Base-by-base conservation (phyloP, 2,113 vertebrate species). In the Thomomys bottae region DNA sequence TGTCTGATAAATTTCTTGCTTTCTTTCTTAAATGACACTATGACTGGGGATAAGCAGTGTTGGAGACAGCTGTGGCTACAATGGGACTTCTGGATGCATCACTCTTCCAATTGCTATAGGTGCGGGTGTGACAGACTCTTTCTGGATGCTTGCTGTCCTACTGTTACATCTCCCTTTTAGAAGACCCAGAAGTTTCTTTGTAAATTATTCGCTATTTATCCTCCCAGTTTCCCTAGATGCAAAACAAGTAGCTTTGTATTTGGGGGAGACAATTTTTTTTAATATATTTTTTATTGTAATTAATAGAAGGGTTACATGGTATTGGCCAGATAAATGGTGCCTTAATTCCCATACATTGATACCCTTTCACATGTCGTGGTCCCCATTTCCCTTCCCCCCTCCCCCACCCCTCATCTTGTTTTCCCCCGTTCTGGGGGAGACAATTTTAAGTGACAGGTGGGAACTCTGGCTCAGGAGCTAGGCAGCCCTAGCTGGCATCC, bases 131-230 rank as follows among this genome's bases (percentile, higher is more conserved):
- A 84, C 81, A 61, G 21, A 17, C 28, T 54, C 24, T 71, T 23
- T 34, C 8, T 32, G 67, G 32, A 24, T 42, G 18, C 76, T 78
- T 67, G 34, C 63, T 76, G 88, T 36, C n/a, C 42, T 34, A 26
- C n/a, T 79, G 82, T 42, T 32, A 18, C n/a, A n/a, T 45, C n/a
- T 11, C 15, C 42, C n/a, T 38, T 88, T 86, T 40, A 34, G 36
- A 78, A 84, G 21, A 23, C 64, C 57, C 61, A 76, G 30, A 73
- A 87, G 23, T 42, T 76, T 26, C 70, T 79, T 59, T 77, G 36
- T 82, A 81, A 88, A 45, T 91, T 80, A 82, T 86, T 93, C 93
- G 61, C 79, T 87, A 21, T 90, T 95, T 91, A 17, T 84, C 10
- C 8, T 45, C n/a, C 68, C 14, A 66, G 67, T 85, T 91, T 89